A percentile compares a stretch with the other conserved stretches of the same genome.
Evolutionary conservation across 1,140 invertebrate genomes (phyloP).

Genomic region (Acromyrmex echinatior): DNA sequence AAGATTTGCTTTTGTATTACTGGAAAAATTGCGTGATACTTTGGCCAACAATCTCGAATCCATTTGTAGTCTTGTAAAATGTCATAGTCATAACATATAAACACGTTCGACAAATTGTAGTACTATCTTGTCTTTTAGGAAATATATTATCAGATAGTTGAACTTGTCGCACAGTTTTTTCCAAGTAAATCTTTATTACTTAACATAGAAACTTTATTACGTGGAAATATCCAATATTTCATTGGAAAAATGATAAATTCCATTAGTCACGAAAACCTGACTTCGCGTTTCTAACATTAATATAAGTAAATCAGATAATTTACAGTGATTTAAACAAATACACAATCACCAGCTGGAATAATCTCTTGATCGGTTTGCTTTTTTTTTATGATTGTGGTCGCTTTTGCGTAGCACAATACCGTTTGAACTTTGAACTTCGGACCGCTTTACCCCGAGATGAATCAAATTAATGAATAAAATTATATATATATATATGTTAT

Average conservation of each 20-base stretch:
- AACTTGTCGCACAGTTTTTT: conserved; percentile 2
- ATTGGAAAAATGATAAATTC: conserved; percentile 16
- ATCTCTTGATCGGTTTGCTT: background rate
- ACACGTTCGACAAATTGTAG: conserved; percentile 4
- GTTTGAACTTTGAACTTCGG: conserved; percentile 49
- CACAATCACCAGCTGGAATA: background rate
- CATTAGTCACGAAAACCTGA: background rate
- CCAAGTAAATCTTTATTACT: background rate
- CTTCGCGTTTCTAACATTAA: background rate
- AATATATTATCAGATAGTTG: conserved; percentile 36
- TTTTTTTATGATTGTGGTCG: background rate
- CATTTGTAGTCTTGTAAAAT: conserved; percentile 8
- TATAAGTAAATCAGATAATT: conserved; percentile 21
- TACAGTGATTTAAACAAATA: conserved; percentile 10
- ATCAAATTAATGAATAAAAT: conserved; percentile 20
- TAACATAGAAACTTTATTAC: conserved; percentile 31
- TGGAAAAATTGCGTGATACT: conserved; percentile 40
- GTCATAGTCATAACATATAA: background rate
- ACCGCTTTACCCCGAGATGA: background rate
- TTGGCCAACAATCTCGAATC: background rate
- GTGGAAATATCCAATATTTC: conserved; percentile 1
- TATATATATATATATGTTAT: background rate
- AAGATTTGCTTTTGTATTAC: background rate
- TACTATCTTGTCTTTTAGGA: background rate
- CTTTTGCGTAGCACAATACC: background rate